Evolutionary conservation across 2,113 vertebrate species (phyloP), one percentile per base, ranked within the genome.

Genomic region (Channa argus): DNA sequence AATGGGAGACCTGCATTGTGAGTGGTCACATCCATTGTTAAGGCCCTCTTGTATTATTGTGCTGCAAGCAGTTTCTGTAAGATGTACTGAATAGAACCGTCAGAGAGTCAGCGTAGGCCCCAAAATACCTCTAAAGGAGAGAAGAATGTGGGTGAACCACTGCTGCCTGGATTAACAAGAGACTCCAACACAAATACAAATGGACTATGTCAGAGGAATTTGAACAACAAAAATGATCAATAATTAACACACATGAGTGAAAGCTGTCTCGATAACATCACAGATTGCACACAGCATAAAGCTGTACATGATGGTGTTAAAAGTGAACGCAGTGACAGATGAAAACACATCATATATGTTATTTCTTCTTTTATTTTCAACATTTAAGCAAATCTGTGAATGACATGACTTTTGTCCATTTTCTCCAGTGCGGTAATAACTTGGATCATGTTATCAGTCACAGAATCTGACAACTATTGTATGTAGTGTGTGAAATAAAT

Each of bases 11-110:
- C 14, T 71, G 70, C 74, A 80, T 87, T 85, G 86, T 87, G 70
- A 77, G 73, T 39, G 60, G 52, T 59, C 66, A 55, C 73, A 51
- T 74, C 46, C 54, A 83, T 83, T 82, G 75, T 82, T 56, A 73
- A 51, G 75, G 64, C 66, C 41, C 71, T 79, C 84, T 69, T 75
- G 76, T 72, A 77, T 71, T 77, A 71, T 87, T 81, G 83, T 88
- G 73, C 70, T 64, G 43, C 74, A 71, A 68, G 34, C 56, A 66
- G 79, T 79, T 79, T 72, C 71, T 86, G 80, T 83, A 65, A 67
- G 72, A 82, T 87, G 79, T 64, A 50, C n/a, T 81, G 46, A 77
- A 63, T 37, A 56, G 46, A 66, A 60, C 45, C 74, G 74, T 24
- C 44, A 7, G 63, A 50, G 41, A 76, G 59, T 49, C 37, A 7